phyloP scores from a whole-genome alignment of 1,140 invertebrate genomes.

The Neotoxoptera formosana region DNA sequence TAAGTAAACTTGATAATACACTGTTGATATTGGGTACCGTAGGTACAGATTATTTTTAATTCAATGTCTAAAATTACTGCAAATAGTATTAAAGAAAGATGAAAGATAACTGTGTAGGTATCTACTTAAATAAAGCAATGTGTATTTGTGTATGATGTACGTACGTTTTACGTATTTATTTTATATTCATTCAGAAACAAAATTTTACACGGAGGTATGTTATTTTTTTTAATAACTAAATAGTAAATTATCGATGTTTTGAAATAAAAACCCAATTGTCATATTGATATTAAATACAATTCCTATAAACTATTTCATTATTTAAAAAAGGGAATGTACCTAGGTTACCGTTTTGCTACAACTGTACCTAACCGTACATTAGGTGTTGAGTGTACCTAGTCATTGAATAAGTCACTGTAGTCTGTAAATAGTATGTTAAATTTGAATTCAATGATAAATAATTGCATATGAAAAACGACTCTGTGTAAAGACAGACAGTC shows the following conservation, averaged over 20 bases:
- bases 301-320: no score
- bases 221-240: background rate
- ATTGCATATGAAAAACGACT: background rate
- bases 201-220: background rate
- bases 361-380: no score
- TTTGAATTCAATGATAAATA: no score
- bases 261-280: background rate
- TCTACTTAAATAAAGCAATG: background rate
- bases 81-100: background rate
- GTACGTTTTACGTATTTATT: background rate
- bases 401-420: background rate
- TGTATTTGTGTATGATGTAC: background rate
- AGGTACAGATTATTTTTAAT: background rate
- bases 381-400: background rate
- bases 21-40: background rate
- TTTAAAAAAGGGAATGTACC: background rate
- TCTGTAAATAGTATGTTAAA: background rate
- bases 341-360: background rate
- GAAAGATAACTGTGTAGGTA: background rate
- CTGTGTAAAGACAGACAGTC: background rate
- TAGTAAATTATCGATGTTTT: background rate
- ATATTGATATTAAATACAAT: background rate
- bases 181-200: background rate
- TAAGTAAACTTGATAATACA: background rate
- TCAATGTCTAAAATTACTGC: background rate